Evolutionary conservation across 2,888 invertebrate genomes (phyloP), one percentile per base, ranked within the genome.

Genomic region (Sepiola atlantica): DNA sequence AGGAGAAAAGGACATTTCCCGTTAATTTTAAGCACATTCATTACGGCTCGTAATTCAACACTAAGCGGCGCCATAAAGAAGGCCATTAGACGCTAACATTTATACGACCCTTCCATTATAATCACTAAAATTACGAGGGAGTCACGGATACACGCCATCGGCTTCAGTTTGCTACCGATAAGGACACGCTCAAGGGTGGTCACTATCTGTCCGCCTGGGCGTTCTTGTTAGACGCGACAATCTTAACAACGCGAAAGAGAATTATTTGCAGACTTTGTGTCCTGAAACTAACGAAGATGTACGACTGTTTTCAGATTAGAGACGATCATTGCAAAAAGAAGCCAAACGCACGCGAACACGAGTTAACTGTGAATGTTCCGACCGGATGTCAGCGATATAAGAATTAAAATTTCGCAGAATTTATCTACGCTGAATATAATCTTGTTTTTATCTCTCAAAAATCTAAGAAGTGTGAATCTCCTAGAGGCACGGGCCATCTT

Each of bases 41-140:
- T 77, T 77, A 77, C 77, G n/a, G 18, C 77, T 77, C 77, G 77
- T 77, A 77, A 77, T 77, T 77, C 77, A 77, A 77, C 77, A 77
- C 32, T 77, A 32, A 77, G n/a, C n/a, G n/a, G 32, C 77, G 77
- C 77, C 32, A 77, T 77, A 77, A 77, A 77, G 45, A 77, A 77
- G 77, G n/a, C 77, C 77, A 77, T 77, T 77, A 77, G 77, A 77
- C n/a, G 77, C n/a, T 32, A 16, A 32, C n/a, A n/a, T 32, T 77
- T 32, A n/a, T 77, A 77, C 32, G n/a, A 77, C 32, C n/a, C 77
- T 77, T 32, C n/a, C 77, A 77, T 77, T 77, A 32, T 77, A 77
- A 77, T 77, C n/a, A 77, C 10, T 12, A 32, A 77, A 77, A 32
- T n/a, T n/a, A 16, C n/a, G 32, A 77, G n/a, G 8, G 12, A n/a